Evolutionary conservation across 2,113 vertebrate genomes (phyloP).

Genomic region (Equus przewalskii): DNA sequence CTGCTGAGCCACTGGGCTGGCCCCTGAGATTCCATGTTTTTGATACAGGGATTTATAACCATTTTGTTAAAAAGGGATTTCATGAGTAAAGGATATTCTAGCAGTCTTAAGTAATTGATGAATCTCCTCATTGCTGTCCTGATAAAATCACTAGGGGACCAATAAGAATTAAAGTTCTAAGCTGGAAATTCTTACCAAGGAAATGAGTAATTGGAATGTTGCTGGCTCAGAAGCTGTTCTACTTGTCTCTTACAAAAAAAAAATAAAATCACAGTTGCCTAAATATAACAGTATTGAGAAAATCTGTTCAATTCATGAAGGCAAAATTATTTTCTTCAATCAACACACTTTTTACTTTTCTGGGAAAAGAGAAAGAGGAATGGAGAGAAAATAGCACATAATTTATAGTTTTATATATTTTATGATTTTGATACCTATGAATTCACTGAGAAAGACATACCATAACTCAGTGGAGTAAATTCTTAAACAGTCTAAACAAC

Average conservation of each 20-base stretch:
- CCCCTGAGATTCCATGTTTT: not conserved
- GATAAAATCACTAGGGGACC: not conserved
- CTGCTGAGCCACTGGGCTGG: no score
- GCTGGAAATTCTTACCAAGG: not conserved
- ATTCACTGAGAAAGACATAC: not conserved
- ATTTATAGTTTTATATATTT: not conserved
- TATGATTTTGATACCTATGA: not conserved
- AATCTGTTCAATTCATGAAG: not conserved
- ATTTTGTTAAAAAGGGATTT: not conserved
- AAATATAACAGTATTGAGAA: not conserved
- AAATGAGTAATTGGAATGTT: not conserved
- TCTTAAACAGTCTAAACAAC: not conserved
- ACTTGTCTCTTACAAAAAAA: not conserved
- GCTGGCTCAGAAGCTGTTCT: not conserved
- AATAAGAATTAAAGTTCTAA: not conserved
- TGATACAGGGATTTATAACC: not conserved
- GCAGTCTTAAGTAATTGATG: not conserved
- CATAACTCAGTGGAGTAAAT: not conserved
- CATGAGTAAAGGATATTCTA: not conserved
- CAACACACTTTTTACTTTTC: not conserved
- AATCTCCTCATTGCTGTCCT: not conserved
- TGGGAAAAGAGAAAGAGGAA: not conserved
- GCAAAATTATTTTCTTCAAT: not conserved
- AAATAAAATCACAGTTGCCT: not conserved
- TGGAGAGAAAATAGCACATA: not conserved